A percentile compares a stretch with the other conserved stretches of the same genome.
Evolutionary conservation across 2,888 invertebrate species (phyloP).

Genomic region (Phasia obesa): DNA sequence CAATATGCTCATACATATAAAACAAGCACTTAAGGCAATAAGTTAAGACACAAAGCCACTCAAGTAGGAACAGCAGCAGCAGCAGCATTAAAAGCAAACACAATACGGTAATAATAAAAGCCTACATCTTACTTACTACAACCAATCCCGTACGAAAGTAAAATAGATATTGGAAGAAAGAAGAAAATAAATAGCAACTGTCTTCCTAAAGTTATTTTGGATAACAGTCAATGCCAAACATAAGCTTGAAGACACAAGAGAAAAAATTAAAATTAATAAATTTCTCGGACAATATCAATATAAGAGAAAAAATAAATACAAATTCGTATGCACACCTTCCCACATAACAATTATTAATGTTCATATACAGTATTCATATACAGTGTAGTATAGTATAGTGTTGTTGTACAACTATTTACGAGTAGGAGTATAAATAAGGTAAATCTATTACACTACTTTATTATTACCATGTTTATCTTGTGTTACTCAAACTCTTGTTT

Average conservation of each 20-base stretch:
- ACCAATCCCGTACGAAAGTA: background rate
- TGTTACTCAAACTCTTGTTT: constrained; percentile 23
- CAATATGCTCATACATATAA: constrained; percentile 23
- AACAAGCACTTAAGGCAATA: constrained; percentile 58
- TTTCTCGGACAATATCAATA: constrained; percentile 28
- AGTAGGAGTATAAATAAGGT: constrained; percentile 11
- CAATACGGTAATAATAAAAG: constrained; percentile 25
- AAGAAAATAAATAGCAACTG: background rate
- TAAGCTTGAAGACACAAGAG: background rate
- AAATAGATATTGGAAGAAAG: background rate
- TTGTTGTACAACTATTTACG: background rate
- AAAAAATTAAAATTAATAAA: constrained; percentile 22
- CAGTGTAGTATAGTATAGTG: background rate
- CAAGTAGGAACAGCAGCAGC: constrained; percentile 16
- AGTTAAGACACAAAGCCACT: constrained; percentile 46
- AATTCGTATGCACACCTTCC: background rate
- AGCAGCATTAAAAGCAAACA: constrained; percentile 10
- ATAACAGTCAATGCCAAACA: constrained; percentile 1
- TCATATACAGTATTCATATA: background rate
- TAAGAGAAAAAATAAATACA: too few species aligned
- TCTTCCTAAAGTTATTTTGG: constrained; percentile 21
- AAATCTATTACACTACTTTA: constrained; percentile 55
- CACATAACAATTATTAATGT: background rate
- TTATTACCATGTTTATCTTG: constrained; percentile 40
- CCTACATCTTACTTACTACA: background rate